phyloP scores from a whole-genome alignment of 2,797 vertebrate genomes.

The Mareca penelope region DNA sequence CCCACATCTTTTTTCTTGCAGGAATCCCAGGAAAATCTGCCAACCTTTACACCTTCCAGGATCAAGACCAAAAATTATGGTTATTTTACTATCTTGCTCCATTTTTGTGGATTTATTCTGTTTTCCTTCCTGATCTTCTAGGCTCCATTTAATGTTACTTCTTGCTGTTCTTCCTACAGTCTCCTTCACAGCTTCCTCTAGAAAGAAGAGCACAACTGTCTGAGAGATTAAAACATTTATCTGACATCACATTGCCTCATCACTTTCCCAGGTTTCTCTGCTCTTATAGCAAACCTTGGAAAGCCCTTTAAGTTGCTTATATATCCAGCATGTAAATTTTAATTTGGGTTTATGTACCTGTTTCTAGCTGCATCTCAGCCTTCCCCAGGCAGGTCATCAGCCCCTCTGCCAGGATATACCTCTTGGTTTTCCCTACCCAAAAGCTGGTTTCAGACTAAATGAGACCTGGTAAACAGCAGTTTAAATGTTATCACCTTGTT shows the following conservation, averaged over 20 bases:
- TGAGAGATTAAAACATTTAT: background rate
- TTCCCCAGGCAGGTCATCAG: background rate
- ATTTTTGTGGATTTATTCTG: background rate
- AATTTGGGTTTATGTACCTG: background rate
- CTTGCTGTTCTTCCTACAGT: background rate
- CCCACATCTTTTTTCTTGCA: fast-evolving
- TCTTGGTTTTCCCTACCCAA: background rate
- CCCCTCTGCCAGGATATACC: background rate
- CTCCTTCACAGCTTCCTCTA: constrained; percentile 6
- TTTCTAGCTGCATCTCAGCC: background rate
- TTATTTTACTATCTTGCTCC: background rate
- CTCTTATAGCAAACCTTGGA: background rate
- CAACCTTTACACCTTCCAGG: background rate
- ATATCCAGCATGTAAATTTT: fast-evolving
- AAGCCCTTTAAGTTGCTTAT: background rate
- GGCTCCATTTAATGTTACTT: background rate
- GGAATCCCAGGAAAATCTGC: background rate
- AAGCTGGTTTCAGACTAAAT: background rate
- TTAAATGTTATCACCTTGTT: background rate
- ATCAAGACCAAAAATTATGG: background rate
- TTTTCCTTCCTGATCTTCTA: background rate
- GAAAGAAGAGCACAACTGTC: background rate
- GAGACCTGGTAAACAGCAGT: background rate
- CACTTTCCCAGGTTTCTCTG: background rate
- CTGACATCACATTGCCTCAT: background rate